A percentile compares a stretch with the other conserved stretches of the same genome.
Evolutionary conservation across 2,113 vertebrate genomes (phyloP).

Genomic region (Oryzias melastigma): DNA sequence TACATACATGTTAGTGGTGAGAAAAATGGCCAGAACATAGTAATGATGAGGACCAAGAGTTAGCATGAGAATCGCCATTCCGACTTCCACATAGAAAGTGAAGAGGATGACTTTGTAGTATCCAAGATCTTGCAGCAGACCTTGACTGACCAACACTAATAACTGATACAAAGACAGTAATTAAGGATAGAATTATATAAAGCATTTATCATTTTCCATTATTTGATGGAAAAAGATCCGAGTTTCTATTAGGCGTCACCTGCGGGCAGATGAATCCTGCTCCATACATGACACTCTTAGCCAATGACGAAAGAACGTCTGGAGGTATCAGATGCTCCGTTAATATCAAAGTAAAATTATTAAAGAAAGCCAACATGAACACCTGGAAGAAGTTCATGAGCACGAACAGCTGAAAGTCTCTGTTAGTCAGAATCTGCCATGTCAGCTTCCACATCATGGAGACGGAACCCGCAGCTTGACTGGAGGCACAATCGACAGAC

Average conservation of each 20-base stretch:
- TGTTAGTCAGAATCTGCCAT: constrained; percentile 83
- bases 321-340: constrained; percentile 85
- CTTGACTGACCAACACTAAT: constrained; percentile 82
- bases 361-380: constrained; percentile 86
- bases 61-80: constrained; percentile 79
- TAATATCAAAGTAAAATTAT: constrained; percentile 92
- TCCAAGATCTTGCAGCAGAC: constrained; percentile 77
- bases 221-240: background rate
- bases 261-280: constrained; percentile 90
- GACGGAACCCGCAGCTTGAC: constrained; percentile 62
- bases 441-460: constrained; percentile 70
- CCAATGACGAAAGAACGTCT: constrained; percentile 77
- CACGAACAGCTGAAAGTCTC: constrained; percentile 85
- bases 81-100: constrained; percentile 84
- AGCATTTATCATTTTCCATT: background rate
- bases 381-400: constrained; percentile 91
- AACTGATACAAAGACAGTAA: constrained; percentile 71
- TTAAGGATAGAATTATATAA: background rate
- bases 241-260: constrained; percentile 60
- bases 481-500: constrained; percentile 3
- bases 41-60: constrained; percentile 80
- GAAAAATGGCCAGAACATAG: constrained; percentile 83
- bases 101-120: constrained; percentile 88
- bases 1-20: constrained; percentile 85
- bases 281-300: constrained; percentile 87